Conservation (phyloP, 2,797 vertebrate genomes). For the Nothura maculosa region DNA sequence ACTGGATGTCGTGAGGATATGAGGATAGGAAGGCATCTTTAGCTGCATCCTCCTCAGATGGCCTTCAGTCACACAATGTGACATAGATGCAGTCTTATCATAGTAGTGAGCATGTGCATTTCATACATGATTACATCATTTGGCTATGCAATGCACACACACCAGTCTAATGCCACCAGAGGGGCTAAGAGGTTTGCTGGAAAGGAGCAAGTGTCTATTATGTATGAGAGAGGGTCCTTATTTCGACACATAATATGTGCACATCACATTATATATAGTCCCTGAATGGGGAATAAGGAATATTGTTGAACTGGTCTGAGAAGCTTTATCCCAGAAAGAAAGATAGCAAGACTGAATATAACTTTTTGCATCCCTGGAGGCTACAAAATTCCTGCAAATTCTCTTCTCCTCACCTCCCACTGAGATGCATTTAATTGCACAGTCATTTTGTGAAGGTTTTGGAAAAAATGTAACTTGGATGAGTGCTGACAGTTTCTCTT, state of each 20-base stretch:
- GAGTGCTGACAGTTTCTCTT: background rate
- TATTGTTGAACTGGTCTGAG: background rate
- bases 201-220: background rate
- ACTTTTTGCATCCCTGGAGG: background rate
- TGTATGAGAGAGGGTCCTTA: background rate
- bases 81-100: background rate
- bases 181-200: background rate
- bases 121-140: background rate
- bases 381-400: background rate
- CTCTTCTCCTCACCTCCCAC: background rate
- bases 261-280: background rate
- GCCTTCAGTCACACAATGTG: background rate
- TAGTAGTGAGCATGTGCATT: background rate
- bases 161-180: background rate
- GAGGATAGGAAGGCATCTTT: background rate
- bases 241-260: background rate
- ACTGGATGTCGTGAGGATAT: accelerated
- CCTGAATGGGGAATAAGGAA: background rate
- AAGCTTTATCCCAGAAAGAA: background rate
- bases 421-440: background rate
- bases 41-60: background rate
- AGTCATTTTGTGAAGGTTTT: background rate
- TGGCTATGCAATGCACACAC: background rate
- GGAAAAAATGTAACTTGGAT: background rate
- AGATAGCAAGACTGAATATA: background rate